phyloP scores from a whole-genome alignment of 1,140 invertebrate species.

The Calephelis nemesis region DNA sequence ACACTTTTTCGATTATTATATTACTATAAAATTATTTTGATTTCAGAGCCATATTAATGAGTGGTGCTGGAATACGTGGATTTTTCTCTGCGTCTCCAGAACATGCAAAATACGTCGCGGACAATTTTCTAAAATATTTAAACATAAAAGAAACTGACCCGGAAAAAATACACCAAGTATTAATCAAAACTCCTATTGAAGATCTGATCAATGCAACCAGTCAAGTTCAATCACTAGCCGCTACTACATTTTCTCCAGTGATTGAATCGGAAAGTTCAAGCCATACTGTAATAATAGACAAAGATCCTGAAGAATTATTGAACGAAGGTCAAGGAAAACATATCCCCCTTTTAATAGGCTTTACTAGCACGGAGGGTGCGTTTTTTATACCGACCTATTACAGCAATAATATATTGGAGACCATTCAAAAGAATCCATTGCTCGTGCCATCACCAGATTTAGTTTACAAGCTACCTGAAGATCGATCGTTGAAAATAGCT shows the following conservation, averaged over 20 bases:
- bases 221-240: neutral
- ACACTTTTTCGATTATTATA: too few species aligned
- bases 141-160: slow-evolving; percentile 7
- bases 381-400: slow-evolving; percentile 42
- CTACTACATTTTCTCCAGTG: neutral
- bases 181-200: neutral
- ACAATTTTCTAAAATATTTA: neutral
- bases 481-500: slow-evolving; percentile 25
- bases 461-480: slow-evolving; percentile 32
- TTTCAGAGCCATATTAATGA: slow-evolving; percentile 7
- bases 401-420: slow-evolving; percentile 38
- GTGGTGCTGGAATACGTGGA: neutral
- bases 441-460: slow-evolving; percentile 36
- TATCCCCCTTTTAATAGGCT: slow-evolving; percentile 52
- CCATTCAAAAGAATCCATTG: slow-evolving; percentile 33
- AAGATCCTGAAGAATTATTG: slow-evolving; percentile 33
- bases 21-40: neutral
- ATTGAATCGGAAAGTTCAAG: neutral
- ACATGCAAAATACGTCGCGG: neutral
- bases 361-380: slow-evolving; percentile 50
- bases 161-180: slow-evolving; percentile 3
- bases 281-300: slow-evolving; percentile 2
- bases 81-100: neutral
- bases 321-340: slow-evolving; percentile 41
- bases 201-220: neutral